Conservation (phyloP, 2,113 vertebrate genomes). For the Tragelaphus strepsiceros region DNA sequence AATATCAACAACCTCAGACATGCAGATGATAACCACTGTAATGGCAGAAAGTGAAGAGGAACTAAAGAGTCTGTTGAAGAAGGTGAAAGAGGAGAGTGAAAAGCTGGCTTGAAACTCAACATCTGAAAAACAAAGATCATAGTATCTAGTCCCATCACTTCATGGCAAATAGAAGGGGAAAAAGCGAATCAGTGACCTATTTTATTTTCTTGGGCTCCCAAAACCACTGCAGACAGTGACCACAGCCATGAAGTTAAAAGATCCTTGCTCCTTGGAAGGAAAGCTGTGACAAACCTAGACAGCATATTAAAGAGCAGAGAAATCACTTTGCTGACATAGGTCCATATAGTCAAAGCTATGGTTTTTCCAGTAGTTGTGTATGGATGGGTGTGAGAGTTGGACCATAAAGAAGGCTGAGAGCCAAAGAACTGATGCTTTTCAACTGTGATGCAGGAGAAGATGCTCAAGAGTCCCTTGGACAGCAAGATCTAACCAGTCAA, state of each 20-base stretch:
- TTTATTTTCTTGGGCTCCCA: not conserved
- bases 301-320: not conserved
- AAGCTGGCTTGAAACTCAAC: not conserved
- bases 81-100: not conserved
- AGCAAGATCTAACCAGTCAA: not conserved
- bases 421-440: not conserved
- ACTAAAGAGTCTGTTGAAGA: not conserved
- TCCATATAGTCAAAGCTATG: not conserved
- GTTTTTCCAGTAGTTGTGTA: not conserved
- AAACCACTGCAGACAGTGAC: not conserved
- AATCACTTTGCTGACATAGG: not conserved
- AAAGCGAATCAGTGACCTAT: not conserved
- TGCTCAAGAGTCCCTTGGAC: not conserved
- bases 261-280: not conserved
- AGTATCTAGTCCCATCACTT: not conserved
- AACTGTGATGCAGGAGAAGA: not conserved
- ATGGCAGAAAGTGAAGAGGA: not conserved
- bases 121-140: not conserved
- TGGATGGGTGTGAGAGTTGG: not conserved
- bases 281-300: not conserved
- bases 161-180: not conserved
- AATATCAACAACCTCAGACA: not conserved
- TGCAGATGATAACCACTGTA: not conserved
- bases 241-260: not conserved
- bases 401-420: not conserved